Conservation (phyloP, 2,888 invertebrate species). For the Aproaerema taeniolella region DNA sequence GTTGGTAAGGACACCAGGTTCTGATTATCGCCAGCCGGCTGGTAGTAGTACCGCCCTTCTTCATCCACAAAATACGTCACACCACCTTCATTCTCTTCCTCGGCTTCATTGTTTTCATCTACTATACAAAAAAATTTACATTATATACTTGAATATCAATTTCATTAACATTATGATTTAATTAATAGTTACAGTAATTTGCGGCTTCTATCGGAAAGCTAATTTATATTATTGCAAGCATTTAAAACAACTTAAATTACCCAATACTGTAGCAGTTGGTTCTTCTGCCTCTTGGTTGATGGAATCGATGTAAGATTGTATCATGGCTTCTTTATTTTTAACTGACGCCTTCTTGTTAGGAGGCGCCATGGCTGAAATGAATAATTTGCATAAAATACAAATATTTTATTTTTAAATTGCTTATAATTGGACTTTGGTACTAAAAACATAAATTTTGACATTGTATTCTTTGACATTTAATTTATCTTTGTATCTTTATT, state of each 20-base stretch:
- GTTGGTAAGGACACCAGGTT: slow-evolving; percentile 81
- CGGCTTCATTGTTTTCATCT: slow-evolving; percentile 21
- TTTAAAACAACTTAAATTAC: too few species aligned
- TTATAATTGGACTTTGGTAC: too few species aligned
- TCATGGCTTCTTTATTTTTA: neutral
- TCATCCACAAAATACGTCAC: slow-evolving; percentile 90
- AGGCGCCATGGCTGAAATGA: slow-evolving; percentile 15
- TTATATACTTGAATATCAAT: too few species aligned
- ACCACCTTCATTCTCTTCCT: slow-evolving; percentile 38
- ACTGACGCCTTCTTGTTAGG: slow-evolving; percentile 17
- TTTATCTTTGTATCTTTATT: too few species aligned
- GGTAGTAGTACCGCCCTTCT: slow-evolving; percentile 89
- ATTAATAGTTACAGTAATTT: too few species aligned
- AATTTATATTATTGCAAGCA: too few species aligned
- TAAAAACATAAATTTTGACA: too few species aligned
- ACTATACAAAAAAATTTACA: neutral
- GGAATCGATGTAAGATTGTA: neutral
- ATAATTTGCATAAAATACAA: too few species aligned
- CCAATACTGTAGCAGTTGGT: neutral
- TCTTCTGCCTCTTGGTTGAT: neutral
- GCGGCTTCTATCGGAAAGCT: too few species aligned
- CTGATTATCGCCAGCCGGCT: slow-evolving; percentile 81
- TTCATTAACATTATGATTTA: too few species aligned
- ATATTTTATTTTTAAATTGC: too few species aligned
- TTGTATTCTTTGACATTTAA: too few species aligned